Base-by-base conservation (phyloP, 2,113 vertebrate genomes). In the Tauraco erythrolophus region DNA sequence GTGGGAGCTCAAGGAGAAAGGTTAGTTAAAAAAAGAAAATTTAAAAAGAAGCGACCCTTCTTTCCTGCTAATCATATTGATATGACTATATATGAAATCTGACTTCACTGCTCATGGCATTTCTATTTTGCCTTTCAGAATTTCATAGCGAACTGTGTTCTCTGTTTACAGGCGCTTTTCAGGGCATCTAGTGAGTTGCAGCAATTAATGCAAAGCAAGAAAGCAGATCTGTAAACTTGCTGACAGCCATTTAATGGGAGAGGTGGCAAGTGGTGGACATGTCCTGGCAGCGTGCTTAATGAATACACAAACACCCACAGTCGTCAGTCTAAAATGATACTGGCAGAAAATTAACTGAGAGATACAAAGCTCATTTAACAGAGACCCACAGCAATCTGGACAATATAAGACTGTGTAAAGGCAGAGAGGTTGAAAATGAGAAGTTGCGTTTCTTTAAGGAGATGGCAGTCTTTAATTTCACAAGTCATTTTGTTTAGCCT, bases 341-440 rank as follows among this genome's bases (percentile, higher is more conserved):
- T 98, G 98, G 96, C 98, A 98, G 96, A 97, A 97, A 98, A 98
- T 98, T 98, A 98, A 98, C 98, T 95, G 87, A 91, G 95, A 95
- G 78, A 97, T 83, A 97, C 96, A 98, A 97, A 97, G 95, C 79
- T 87, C 98, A 94, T 98, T 98, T 98, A 97, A 87, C 86, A 93
- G 94, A 95, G 88, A 97, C 92, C 80, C 66, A 94, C 39, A 94
- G 94, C 94, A 96, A 97, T 89, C 92, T 88, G 78, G 92, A 97
- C 94, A 97, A 95, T 74, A 65, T 51, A 65, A 83, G 88, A 86
- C 75, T 33, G 13, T 30, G 31, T 71, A 97, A 97, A 94, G 57
- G 82, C 10, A 60, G 74, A 91, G 77, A 61, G 65, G 72, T 25
- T 27, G 69, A 95, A 98, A 98, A 88, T 7, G 5, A 96, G 61